Conservation (phyloP, 2,113 vertebrate genomes). For the Ameiurus melas region DNA sequence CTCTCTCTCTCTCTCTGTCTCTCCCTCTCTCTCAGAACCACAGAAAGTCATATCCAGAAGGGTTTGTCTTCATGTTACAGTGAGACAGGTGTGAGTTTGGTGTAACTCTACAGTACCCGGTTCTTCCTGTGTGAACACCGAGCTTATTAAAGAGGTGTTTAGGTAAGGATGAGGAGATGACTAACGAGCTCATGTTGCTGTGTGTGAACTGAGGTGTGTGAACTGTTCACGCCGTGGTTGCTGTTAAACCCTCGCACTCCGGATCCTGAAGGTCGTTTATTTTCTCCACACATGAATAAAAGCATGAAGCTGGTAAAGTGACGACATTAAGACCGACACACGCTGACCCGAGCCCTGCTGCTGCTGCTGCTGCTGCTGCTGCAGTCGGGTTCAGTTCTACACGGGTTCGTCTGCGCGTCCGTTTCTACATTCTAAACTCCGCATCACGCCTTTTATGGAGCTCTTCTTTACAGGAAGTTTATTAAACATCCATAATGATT, state of each 20-base stretch:
- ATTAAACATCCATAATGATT: conserved; percentile 9
- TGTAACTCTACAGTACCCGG: neutral
- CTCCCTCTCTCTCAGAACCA: no score
- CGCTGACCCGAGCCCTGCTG: neutral
- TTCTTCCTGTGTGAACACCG: neutral
- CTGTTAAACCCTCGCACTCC: neutral
- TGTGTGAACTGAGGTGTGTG: neutral
- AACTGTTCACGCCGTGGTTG: neutral
- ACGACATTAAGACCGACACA: neutral
- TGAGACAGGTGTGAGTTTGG: no score
- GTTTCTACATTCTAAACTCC: neutral
- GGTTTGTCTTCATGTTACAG: no score
- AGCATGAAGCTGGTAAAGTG: neutral
- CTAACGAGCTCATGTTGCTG: no score
- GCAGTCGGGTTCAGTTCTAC: neutral
- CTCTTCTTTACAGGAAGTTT: conserved; percentile 9
- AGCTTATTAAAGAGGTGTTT: neutral
- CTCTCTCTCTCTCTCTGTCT: neutral
- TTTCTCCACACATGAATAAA: neutral
- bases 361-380: neutral
- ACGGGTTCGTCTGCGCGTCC: neutral
- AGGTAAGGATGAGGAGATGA: no score
- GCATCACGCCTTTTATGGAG: neutral
- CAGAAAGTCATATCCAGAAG: no score
- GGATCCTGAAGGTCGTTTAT: neutral